phyloP scores from a whole-genome alignment of 2,888 invertebrate species.

The Adelphocoris suturalis region DNA sequence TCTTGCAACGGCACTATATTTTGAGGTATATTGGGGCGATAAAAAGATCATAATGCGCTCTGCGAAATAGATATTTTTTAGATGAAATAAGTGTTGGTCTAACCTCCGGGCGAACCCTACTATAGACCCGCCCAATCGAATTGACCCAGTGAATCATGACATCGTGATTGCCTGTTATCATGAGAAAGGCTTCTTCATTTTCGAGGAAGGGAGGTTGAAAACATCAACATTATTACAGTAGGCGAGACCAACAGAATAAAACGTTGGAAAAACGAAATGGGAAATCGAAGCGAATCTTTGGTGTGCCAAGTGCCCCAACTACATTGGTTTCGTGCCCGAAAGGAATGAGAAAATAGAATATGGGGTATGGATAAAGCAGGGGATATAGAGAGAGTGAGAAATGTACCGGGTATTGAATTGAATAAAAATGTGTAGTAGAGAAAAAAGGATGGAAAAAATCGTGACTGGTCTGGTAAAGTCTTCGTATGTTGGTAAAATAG shows the following conservation, averaged over 20 bases:
- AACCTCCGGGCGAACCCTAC: not conserved
- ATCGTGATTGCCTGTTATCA: not conserved
- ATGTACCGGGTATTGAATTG: no score
- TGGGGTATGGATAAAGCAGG: not conserved
- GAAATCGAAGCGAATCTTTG: not conserved
- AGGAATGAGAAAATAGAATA: conserved; percentile 1
- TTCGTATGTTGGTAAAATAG: no score
- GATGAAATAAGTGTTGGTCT: not conserved
- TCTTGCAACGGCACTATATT: no score
- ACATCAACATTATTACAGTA: not conserved
- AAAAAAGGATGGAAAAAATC: no score
- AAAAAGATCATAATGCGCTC: no score
- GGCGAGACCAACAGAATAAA: not conserved
- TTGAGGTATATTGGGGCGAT: no score
- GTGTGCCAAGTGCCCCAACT: not conserved
- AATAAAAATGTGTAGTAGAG: no score
- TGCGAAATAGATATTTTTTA: no score
- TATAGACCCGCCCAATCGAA: not conserved
- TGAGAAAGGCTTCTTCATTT: not conserved
- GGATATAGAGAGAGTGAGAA: not conserved
- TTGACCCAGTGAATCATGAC: conserved; percentile 9
- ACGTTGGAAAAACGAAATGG: not conserved
- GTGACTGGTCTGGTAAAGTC: no score
- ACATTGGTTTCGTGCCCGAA: not conserved
- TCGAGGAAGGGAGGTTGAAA: not conserved